Evolutionary conservation across 2,113 vertebrate species (phyloP).

Genomic region (Empidonax alnorum): DNA sequence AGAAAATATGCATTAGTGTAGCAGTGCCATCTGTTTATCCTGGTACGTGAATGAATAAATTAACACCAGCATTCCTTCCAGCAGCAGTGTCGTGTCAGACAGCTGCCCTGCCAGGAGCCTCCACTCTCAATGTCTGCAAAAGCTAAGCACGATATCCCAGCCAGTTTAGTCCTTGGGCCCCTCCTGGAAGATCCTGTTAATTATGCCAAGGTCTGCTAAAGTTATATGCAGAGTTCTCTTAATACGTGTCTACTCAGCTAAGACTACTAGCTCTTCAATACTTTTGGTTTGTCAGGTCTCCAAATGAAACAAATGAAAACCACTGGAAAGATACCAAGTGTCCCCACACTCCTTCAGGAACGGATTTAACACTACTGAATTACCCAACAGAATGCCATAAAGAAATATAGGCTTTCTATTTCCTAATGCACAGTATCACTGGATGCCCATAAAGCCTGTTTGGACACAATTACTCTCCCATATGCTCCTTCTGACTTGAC

Average conservation of each 20-base stretch:
- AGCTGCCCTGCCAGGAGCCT: neutral
- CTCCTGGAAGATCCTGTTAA: constrained; percentile 21
- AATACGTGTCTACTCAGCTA: neutral
- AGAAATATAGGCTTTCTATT: neutral
- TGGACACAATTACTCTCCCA: neutral
- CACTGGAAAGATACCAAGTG: neutral
- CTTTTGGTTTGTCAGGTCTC: constrained; percentile 36
- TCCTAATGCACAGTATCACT: neutral
- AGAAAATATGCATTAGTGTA: neutral
- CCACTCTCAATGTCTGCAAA: neutral
- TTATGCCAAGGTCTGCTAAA: constrained; percentile 49
- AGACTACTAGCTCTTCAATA: neutral
- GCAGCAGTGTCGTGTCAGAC: neutral
- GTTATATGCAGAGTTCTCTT: neutral
- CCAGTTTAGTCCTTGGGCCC: neutral
- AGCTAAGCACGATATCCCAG: neutral
- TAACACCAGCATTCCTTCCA: neutral
- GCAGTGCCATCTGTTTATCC: neutral
- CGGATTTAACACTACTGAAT: neutral
- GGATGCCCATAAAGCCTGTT: neutral
- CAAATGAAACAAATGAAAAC: neutral
- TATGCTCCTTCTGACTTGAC: neutral
- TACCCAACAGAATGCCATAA: neutral
- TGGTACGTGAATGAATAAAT: neutral
- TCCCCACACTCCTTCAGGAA: neutral